These are phyloP conservation scores for Auanema sp. DNA, from an alignment of 2,888 invertebrate genomes.

Conservation along the genomic window DNA sequence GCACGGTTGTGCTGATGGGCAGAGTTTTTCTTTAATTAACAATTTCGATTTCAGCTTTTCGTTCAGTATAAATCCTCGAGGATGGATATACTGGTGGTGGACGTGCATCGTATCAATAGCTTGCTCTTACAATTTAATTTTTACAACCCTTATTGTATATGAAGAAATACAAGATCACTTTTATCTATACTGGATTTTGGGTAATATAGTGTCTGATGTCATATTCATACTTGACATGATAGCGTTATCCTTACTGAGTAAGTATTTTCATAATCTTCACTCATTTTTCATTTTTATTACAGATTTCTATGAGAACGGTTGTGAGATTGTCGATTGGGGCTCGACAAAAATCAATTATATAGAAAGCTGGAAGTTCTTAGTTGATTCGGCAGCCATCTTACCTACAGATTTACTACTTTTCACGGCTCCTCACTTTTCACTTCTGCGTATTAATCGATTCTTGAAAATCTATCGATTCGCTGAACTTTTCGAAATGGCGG, in stretches of 20 bases:
- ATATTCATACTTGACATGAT: constrained; percentile 51
- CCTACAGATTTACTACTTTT: constrained; percentile 27
- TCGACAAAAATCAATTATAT: constrained; percentile 27
- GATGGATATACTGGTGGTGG: constrained; percentile 38
- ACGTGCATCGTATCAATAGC: constrained; percentile 32
- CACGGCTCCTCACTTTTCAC: constrained; percentile 4
- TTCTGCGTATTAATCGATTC: constrained; percentile 28
- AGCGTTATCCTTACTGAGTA: constrained; percentile 47
- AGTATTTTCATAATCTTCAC: constrained; percentile 11
- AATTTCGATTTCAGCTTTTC: constrained; percentile 15
- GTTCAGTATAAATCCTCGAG: constrained; percentile 15
- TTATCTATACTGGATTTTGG: constrained; percentile 29
- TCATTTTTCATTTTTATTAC: background rate
- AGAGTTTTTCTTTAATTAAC: no score
- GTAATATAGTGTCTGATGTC: constrained; percentile 47
- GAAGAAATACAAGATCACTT: constrained; percentile 26
- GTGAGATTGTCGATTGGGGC: constrained; percentile 17
- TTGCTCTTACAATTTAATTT: constrained; percentile 41
- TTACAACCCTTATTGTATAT: constrained; percentile 36
- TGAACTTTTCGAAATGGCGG: constrained; percentile 31
- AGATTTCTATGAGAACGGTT: constrained; percentile 32
- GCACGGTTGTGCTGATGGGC: no score
- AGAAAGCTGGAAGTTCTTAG: constrained; percentile 20
- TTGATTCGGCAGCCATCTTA: constrained; percentile 26
- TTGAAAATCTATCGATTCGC: constrained; percentile 34